Conservation (phyloP, 1,140 invertebrate genomes). For the Microplitis demolitor region DNA sequence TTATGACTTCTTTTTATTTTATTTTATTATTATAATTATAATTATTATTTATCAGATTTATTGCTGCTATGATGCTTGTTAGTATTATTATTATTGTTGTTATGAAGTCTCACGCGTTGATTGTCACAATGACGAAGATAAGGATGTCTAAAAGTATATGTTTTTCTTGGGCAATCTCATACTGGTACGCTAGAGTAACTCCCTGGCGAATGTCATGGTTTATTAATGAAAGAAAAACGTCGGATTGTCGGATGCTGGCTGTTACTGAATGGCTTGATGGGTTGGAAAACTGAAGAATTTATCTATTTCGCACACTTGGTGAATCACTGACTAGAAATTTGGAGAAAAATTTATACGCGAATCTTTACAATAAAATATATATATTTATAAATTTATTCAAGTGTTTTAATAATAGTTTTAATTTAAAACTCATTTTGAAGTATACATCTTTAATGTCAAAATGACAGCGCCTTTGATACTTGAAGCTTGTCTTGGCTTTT, state of each 20-base stretch:
- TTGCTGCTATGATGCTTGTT: neutral
- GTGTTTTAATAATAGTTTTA: neutral
- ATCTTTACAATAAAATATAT: neutral
- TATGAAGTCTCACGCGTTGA: neutral
- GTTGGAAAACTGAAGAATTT: neutral
- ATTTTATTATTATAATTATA: too few species aligned
- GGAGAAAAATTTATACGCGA: neutral
- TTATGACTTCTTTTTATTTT: too few species aligned
- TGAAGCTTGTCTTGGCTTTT: too few species aligned
- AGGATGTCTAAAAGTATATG: conserved; percentile 8
- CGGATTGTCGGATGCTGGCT: neutral
- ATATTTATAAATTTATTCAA: neutral
- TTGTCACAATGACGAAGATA: conserved; percentile 13
- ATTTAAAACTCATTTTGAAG: too few species aligned
- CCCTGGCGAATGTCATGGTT: neutral
- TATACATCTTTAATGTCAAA: too few species aligned
- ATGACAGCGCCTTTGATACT: too few species aligned
- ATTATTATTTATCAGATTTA: too few species aligned
- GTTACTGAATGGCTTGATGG: neutral
- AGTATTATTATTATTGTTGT: neutral
- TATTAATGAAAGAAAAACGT: conserved; percentile 14
- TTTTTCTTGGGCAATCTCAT: conserved; percentile 2
- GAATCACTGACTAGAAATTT: conserved; percentile 1
- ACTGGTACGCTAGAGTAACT: neutral
- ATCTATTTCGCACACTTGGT: conserved; percentile 8